Conservation (phyloP, 1,140 invertebrate species). For the Diachasmimorpha longicaudata region DNA sequence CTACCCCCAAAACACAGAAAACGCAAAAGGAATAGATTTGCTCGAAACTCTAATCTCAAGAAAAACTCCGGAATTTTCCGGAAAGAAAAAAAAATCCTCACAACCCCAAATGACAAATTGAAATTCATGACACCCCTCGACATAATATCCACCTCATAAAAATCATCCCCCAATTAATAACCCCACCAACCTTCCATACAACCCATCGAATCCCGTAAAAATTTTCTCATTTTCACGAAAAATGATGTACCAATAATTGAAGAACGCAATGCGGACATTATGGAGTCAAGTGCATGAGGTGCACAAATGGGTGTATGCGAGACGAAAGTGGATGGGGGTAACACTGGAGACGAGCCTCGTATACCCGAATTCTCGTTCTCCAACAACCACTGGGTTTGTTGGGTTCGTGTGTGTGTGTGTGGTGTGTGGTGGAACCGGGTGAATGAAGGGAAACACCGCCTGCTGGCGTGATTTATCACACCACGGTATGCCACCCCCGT, state of each 20-base stretch:
- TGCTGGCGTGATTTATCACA: constrained; percentile 62
- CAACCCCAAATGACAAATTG: too few relatives aligned
- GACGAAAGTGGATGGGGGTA: constrained; percentile 45
- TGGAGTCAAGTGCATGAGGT: constrained; percentile 55
- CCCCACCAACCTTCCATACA: neutral
- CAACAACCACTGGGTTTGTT: constrained; percentile 21
- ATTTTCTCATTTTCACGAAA: constrained; percentile 24
- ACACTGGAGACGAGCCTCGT: neutral
- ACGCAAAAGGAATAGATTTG: too few relatives aligned
- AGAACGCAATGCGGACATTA: constrained; percentile 44
- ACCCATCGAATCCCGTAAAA: constrained; percentile 1
- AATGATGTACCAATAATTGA: constrained; percentile 32
- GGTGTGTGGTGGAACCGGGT: constrained; percentile 34
- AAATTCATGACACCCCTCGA: too few relatives aligned
- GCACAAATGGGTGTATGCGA: constrained; percentile 43
- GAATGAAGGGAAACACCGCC: constrained; percentile 54
- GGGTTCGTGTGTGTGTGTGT: constrained; percentile 17
- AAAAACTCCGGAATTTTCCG: too few relatives aligned
- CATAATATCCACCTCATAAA: too few relatives aligned
- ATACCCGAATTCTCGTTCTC: constrained; percentile 16
- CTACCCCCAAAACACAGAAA: too few relatives aligned
- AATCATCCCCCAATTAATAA: too few relatives aligned
- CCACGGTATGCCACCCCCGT: constrained; percentile 39
- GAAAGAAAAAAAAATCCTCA: too few relatives aligned
- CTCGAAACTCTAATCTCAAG: too few relatives aligned